Evolutionary conservation across 2,888 invertebrate species (phyloP).

Genomic region (Ectobius pallidus): DNA sequence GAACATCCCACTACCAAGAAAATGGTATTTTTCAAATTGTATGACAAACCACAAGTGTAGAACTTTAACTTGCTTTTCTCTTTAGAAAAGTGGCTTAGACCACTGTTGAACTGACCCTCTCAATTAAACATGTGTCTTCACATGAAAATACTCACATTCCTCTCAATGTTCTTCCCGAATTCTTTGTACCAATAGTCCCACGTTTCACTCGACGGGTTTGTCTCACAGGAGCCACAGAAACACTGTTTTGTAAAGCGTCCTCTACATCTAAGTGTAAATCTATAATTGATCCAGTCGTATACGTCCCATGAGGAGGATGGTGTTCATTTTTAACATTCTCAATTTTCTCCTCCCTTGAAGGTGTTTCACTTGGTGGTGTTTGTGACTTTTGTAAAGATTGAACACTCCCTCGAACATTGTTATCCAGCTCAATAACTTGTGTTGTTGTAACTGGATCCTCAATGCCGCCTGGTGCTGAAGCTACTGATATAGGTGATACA

Average conservation of each 20-base stretch:
- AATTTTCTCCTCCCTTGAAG: background rate
- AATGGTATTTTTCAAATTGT: too few relatives aligned
- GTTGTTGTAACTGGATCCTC: background rate
- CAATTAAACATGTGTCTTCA: too few relatives aligned
- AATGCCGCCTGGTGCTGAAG: background rate
- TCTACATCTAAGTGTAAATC: slow-evolving; percentile 16
- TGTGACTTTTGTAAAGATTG: background rate
- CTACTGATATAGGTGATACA: background rate
- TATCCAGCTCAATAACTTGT: background rate
- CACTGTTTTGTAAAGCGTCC: background rate
- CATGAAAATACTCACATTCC: slow-evolving; percentile 13
- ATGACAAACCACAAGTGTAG: too few relatives aligned
- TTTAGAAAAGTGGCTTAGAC: too few relatives aligned
- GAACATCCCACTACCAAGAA: too few relatives aligned
- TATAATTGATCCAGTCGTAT: slow-evolving; percentile 11
- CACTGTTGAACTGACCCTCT: too few relatives aligned
- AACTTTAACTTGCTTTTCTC: too few relatives aligned
- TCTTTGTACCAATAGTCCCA: background rate
- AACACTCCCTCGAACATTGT: background rate
- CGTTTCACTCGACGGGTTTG: background rate
- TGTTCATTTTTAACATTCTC: background rate
- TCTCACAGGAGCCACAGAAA: background rate
- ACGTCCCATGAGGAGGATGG: background rate
- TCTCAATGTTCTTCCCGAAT: background rate
- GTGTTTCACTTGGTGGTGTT: background rate